Base-by-base conservation (phyloP, 2,888 invertebrate genomes). In the Nephrocerus scutellatus region DNA sequence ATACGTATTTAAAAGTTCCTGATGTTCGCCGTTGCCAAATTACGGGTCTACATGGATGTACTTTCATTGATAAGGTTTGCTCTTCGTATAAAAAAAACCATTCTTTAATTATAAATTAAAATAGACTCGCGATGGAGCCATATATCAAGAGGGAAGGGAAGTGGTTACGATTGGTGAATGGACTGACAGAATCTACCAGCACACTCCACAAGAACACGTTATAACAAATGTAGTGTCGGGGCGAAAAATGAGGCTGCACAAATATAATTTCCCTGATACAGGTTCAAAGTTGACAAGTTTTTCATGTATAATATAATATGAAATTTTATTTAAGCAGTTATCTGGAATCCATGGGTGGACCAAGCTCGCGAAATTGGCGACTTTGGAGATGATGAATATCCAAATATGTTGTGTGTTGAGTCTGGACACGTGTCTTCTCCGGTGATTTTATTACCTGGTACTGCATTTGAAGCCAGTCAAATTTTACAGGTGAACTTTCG, bases 301-400 rank as follows among this genome's bases (percentile, higher is more conserved):
- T n/a, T n/a, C n/a, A n/a, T n/a, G n/a, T n/a, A n/a, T n/a, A n/a
- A n/a, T n/a, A n/a, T n/a, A n/a, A n/a, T n/a, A n/a, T n/a, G n/a
- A n/a, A n/a, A n/a, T 32, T 25, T 7, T 31, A 21, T 20, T 32
- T 36, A 26, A 30, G n/a, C 23, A 72, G 95, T 95, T 49, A 80
- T 95, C 49, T 96, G 95, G 95, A 95, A 95, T 74, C 95, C 95
- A 0, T 95, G 95, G 95, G 73, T 82, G 49, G 91, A 92, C 57
- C 86, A 85, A 66, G 92, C 93, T 18, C 84, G 88, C 56, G 89
- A 89, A 64, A 88, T 93, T 72, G 76, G 81, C 3, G 95, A 95
- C 71, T 91, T 95, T 66, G 93, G 91, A n/a, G 91, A 93, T 69
- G 91, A 92, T 60, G 93, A 95, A 70, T 95, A 89, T 70, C 89